Percentiles rank a stretch among this genome's conserved stretches.
phyloP scores from a whole-genome alignment of 2,888 invertebrate genomes.

The Eumerus sabulonum region DNA sequence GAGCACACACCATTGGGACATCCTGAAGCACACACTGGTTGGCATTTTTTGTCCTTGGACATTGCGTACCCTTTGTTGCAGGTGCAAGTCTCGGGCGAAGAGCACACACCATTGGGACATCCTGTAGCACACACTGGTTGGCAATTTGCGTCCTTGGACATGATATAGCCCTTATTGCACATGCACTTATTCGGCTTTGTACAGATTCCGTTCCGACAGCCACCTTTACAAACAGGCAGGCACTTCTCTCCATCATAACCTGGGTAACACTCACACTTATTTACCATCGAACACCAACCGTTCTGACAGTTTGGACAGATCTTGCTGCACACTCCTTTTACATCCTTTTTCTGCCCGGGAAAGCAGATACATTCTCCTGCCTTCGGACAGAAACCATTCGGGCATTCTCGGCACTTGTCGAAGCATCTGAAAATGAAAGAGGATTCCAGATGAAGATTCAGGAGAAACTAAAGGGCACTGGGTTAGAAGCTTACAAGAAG shows the following conservation, averaged over 20 bases:
- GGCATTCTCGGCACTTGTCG: conserved; percentile 63
- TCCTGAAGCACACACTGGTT: conserved; percentile 49
- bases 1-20: conserved; percentile 1
- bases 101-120: conserved; percentile 1
- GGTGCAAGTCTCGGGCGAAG: conserved; percentile 2
- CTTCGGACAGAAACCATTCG: conserved; percentile 72
- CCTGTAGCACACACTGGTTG: not conserved
- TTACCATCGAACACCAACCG: conserved; percentile 62
- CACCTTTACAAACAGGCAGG: conserved; percentile 47
- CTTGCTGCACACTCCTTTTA: not conserved
- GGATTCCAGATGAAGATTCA: too few relatives aligned
- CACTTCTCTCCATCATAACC: conserved; percentile 26
- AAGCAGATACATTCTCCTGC: conserved; percentile 12
- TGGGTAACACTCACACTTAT: conserved; percentile 71
- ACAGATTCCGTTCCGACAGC: conserved; percentile 1
- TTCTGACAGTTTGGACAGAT: conserved; percentile 29
- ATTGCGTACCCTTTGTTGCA: not conserved
- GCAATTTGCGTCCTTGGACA: not conserved
- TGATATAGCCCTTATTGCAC: not conserved
- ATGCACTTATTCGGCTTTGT: not conserved
- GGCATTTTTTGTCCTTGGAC: not conserved
- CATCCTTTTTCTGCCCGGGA: not conserved
- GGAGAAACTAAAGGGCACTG: not conserved
- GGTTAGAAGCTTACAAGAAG: not conserved
- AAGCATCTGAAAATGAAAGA: not conserved